Conservation (phyloP, 2,797 vertebrate genomes). For the Gadopsis bispinosus region DNA sequence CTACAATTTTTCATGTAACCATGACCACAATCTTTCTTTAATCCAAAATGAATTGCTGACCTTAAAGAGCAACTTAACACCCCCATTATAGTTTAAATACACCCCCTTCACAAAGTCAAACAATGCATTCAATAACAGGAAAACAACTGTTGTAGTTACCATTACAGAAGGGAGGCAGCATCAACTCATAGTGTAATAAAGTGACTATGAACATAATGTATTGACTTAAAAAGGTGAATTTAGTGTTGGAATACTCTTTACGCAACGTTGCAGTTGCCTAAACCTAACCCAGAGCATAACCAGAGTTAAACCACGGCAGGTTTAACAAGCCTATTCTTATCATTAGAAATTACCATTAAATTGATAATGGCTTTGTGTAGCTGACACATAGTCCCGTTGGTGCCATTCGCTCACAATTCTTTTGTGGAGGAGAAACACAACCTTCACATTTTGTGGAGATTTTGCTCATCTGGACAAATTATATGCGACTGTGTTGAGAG, state of each 20-base stretch:
- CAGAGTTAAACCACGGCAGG: no score
- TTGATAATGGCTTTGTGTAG: constrained; percentile 8
- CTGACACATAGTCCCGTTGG: background rate
- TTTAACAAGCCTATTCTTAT: background rate
- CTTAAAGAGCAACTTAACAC: background rate
- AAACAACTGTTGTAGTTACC: background rate
- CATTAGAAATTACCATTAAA: background rate
- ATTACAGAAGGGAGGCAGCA: background rate
- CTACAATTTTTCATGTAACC: background rate
- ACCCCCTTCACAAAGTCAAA: background rate
- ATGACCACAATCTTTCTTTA: background rate
- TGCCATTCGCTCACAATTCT: background rate
- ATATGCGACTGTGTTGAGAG: constrained; percentile 20
- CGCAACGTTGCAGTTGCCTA: background rate
- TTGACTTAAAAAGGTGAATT: background rate
- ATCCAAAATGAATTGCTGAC: background rate
- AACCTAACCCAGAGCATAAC: background rate
- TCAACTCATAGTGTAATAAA: background rate
- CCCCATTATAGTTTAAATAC: background rate
- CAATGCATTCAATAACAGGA: background rate
- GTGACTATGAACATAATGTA: background rate
- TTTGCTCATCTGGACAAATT: constrained; percentile 31
- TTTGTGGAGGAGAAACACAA: background rate
- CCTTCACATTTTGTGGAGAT: constrained; percentile 10
- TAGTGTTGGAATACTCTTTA: background rate